Evolutionary conservation across 2,113 vertebrate genomes (phyloP).

Genomic region (Nibea albiflora): DNA sequence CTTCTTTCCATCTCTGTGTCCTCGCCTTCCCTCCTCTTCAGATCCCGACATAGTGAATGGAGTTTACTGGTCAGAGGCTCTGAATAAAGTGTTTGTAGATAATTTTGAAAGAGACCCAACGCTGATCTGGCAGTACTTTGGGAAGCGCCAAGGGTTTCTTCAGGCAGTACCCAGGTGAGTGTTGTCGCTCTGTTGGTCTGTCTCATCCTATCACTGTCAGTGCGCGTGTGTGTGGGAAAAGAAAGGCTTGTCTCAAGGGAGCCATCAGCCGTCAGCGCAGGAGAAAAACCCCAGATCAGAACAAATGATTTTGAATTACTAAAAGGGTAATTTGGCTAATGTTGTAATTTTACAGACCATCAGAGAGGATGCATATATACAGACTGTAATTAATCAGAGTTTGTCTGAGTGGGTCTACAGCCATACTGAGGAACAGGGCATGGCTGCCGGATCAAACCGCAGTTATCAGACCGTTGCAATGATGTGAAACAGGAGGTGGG

Average conservation of each 20-base stretch:
- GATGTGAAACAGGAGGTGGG: constrained; percentile 38
- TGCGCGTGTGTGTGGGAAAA: constrained; percentile 36
- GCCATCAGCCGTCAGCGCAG: constrained; percentile 56
- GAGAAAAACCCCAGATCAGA: constrained; percentile 58
- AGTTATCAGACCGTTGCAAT: constrained; percentile 43
- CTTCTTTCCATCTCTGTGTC: background rate
- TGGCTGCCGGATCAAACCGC: constrained; percentile 30
- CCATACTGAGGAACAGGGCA: constrained; percentile 25
- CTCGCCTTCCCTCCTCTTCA: constrained; percentile 55
- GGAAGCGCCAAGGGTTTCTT: constrained; percentile 99
- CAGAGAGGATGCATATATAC: constrained; percentile 79
- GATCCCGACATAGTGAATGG: constrained; percentile 98
- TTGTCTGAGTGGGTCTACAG: constrained; percentile 56
- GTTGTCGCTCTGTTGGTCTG: background rate
- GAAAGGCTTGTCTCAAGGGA: constrained; percentile 58
- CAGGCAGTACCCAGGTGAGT: constrained; percentile 96
- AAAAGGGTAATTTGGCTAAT: constrained; percentile 82
- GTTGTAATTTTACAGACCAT: constrained; percentile 85
- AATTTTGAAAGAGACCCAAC: constrained; percentile 97
- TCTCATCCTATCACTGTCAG: background rate
- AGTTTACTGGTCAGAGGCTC: constrained; percentile 97
- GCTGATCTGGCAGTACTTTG: constrained; percentile 99
- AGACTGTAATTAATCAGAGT: constrained; percentile 80
- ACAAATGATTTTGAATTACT: constrained; percentile 78
- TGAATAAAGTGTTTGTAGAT: constrained; percentile 98